Evolutionary conservation across 2,113 vertebrate genomes (phyloP).

Genomic region (Cnemophilus loriae): DNA sequence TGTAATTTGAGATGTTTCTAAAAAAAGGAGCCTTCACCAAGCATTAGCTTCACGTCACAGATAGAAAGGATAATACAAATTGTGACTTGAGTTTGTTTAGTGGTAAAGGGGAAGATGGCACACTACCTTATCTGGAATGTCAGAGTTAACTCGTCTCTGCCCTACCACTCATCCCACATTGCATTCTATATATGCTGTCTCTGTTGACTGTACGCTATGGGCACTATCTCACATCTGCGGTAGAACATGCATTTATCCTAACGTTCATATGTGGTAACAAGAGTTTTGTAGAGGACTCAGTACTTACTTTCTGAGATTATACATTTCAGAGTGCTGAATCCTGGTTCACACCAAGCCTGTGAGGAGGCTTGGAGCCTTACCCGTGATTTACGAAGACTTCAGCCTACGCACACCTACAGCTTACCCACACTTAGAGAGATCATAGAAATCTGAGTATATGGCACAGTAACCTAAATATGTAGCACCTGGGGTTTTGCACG

Average conservation of each 20-base stretch:
- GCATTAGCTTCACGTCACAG: not conserved
- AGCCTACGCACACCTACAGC: slow-evolving; percentile 70
- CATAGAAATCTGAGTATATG: slow-evolving; percentile 69
- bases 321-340: slow-evolving; percentile 40
- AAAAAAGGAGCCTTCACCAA: not conserved
- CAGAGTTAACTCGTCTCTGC: not conserved
- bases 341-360: slow-evolving; percentile 59
- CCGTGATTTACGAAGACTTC: slow-evolving; percentile 59
- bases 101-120: not conserved
- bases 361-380: slow-evolving; percentile 47
- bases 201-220: not conserved
- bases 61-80: not conserved
- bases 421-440: slow-evolving; percentile 69
- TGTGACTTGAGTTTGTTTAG: not conserved
- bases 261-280: slow-evolving; percentile 65
- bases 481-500: slow-evolving; percentile 61
- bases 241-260: slow-evolving; percentile 38
- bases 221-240: slow-evolving; percentile 76
- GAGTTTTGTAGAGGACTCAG: slow-evolving; percentile 42
- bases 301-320: slow-evolving; percentile 58
- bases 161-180: not conserved
- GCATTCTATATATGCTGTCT: not conserved
- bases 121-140: not conserved
- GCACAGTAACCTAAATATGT: slow-evolving; percentile 63
- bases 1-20: not conserved